Evolutionary conservation across 2,113 vertebrate genomes (phyloP).

Genomic region (Silurus asotus): DNA sequence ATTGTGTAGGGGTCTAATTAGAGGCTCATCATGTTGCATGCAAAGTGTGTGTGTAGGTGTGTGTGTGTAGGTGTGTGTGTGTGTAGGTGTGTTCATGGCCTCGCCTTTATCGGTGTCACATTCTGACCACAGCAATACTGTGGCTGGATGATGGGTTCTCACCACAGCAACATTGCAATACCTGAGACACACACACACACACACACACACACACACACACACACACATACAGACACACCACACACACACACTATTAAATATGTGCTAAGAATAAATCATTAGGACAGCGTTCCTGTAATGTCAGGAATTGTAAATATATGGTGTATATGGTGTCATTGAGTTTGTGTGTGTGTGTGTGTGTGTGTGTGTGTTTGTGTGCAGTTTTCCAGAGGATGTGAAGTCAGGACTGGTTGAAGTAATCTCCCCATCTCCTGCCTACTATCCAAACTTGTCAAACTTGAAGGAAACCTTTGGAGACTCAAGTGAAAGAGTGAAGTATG

Average conservation of each 20-base stretch:
- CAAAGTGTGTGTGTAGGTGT: neutral
- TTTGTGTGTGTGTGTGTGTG: constrained; percentile 12
- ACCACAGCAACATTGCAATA: neutral
- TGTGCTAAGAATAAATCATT: neutral
- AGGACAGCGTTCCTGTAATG: neutral
- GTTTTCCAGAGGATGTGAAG: constrained; percentile 75
- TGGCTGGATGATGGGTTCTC: neutral
- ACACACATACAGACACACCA: neutral
- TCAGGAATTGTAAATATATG: neutral
- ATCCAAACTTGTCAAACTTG: constrained; percentile 72
- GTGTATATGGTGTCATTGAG: neutral
- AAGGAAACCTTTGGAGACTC: constrained; percentile 75
- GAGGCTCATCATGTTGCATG: neutral
- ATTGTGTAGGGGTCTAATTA: neutral
- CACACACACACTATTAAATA: neutral
- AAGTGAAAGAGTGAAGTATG: constrained; percentile 79
- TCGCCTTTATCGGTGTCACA: neutral
- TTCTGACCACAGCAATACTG: neutral
- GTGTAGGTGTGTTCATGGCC: neutral
- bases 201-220: neutral
- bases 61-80: neutral
- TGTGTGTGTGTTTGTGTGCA: constrained; percentile 51
- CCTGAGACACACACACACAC: neutral
- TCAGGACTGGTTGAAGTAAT: constrained; percentile 81
- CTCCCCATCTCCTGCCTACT: constrained; percentile 76